Conservation (phyloP, 2,113 vertebrate species). For the Potamarius usumacintae region DNA sequence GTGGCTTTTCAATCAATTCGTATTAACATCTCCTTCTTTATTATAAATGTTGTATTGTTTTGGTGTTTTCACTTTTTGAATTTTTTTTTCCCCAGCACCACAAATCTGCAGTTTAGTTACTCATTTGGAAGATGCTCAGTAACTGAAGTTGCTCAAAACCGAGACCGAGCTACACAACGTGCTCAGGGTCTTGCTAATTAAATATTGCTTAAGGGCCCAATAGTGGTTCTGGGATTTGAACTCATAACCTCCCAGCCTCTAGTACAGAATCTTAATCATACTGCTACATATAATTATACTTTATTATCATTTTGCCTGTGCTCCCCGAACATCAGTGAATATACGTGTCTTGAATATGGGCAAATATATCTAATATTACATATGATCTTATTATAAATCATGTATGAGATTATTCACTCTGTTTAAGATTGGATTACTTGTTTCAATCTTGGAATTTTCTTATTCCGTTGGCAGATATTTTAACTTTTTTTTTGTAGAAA, state of each 20-base stretch:
- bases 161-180: not conserved
- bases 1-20: not conserved
- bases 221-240: not conserved
- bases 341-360: not conserved
- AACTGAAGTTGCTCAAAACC: not conserved
- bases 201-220: not conserved
- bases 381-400: not conserved
- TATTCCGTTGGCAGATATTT: not conserved
- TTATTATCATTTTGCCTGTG: not conserved
- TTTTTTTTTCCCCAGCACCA: not conserved
- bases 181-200: not conserved
- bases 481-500: not conserved
- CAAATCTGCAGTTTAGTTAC: not conserved
- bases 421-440: not conserved
- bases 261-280: slow-evolving; percentile 6
- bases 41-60: not conserved
- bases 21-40: not conserved
- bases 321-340: not conserved
- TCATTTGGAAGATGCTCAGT: not conserved
- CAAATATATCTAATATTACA: not conserved
- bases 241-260: not conserved
- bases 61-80: not conserved
- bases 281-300: not conserved
- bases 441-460: not conserved
- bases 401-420: not conserved